These are phyloP conservation scores for Julus scandinavius DNA, from an alignment of 2,888 invertebrate genomes.

Conservation along the genomic window DNA sequence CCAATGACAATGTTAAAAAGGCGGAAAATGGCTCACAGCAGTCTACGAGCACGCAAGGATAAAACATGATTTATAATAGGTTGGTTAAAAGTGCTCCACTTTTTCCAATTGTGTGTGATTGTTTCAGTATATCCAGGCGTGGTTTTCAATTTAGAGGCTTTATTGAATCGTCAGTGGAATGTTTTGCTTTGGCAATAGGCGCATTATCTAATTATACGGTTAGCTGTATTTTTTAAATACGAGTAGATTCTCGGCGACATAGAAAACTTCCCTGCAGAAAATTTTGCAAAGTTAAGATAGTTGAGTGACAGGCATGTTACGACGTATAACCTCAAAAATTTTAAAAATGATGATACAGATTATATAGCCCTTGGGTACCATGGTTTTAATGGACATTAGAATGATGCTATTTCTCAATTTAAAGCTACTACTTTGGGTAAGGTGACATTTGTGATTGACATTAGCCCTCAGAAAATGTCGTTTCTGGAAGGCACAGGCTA, in stretches of 20 bases:
- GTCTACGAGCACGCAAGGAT: conserved; percentile 28
- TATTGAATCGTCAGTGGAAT: conserved; percentile 4
- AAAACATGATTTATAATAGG: conserved; percentile 34
- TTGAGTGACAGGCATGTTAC: background rate
- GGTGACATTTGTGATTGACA: background rate
- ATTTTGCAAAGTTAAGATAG: background rate
- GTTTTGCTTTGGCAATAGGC: background rate
- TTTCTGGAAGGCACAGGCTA: background rate
- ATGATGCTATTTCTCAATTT: background rate
- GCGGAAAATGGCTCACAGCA: conserved; percentile 38
- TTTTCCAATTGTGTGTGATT: conserved; percentile 33
- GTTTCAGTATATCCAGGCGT: conserved; percentile 30
- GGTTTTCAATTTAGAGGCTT: conserved; percentile 31
- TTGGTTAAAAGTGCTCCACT: conserved; percentile 24
- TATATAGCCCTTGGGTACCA: background rate
- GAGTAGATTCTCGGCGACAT: conserved; percentile 6
- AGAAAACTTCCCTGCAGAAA: background rate
- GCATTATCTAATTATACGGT: conserved; percentile 18
- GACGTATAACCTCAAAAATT: background rate
- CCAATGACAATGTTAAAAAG: conserved; percentile 39
- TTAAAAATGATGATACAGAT: background rate
- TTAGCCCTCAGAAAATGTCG: background rate
- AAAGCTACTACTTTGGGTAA: background rate
- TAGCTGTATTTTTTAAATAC: background rate
- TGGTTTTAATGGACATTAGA: background rate